phyloP scores from a whole-genome alignment of 2,113 vertebrate species.

The Brienomyrus longianalis region DNA sequence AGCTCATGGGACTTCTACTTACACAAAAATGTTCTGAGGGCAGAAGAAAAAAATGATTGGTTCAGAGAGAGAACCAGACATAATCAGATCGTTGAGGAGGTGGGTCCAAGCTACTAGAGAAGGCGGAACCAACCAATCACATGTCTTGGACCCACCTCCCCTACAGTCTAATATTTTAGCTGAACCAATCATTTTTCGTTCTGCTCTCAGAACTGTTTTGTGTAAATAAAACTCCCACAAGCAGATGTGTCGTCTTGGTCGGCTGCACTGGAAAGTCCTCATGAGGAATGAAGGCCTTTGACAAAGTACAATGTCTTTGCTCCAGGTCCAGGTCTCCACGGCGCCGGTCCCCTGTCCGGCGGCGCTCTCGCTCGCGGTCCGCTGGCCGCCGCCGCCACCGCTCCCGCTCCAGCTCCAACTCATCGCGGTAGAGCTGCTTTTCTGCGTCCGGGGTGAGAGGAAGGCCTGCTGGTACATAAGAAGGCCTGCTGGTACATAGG shows the following conservation, averaged over 20 bases:
- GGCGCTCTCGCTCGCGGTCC: slow-evolving; percentile 82
- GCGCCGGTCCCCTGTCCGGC: slow-evolving; percentile 80
- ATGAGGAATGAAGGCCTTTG: not conserved
- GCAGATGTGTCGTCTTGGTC: not conserved
- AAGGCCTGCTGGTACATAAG: not conserved
- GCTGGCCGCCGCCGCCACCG: slow-evolving; percentile 87
- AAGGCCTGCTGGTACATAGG: not conserved
- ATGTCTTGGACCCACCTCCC: no score
- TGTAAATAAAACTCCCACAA: no score
- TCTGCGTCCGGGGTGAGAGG: not conserved
- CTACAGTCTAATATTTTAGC: no score
- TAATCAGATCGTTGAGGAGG: no score
- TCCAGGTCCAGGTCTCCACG: slow-evolving; percentile 84
- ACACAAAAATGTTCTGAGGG: no score
- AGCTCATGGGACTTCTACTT: no score
- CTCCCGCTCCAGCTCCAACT: slow-evolving; percentile 96
- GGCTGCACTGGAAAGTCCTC: not conserved
- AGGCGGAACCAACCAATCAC: no score
- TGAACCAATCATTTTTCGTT: not conserved
- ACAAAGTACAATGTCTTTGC: not conserved
- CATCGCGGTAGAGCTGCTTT: slow-evolving; percentile 74
- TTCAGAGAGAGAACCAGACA: no score
- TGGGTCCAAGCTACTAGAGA: no score
- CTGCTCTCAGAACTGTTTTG: no score
- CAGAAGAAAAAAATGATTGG: no score